Evolutionary conservation across 2,888 invertebrate species (phyloP), one percentile per base, ranked within the genome.

Genomic region (Drosophila koepferae): DNA sequence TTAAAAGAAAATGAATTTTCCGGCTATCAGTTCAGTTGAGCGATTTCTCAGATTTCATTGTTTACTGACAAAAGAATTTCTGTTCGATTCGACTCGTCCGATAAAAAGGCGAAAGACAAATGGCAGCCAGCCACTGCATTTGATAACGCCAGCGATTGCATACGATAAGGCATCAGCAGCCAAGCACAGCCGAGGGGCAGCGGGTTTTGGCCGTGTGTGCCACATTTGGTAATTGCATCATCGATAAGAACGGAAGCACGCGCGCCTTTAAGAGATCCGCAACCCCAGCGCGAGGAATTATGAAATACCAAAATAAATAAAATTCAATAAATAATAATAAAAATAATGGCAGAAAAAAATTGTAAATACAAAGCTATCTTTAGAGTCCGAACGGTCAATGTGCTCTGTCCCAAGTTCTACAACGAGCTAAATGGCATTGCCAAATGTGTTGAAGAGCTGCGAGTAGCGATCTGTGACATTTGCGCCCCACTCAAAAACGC

Each of bases 181-280:
- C n/a, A n/a, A n/a, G n/a, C n/a, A n/a, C n/a, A n/a, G n/a, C n/a
- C n/a, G n/a, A n/a, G n/a, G n/a, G n/a, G n/a, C 36, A 38, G 14
- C 38, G 14, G 38, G 9, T 34, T 8, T 0, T 7, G 43, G 5
- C n/a, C 23, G 18, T 40, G 41, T 23, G 56, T 68, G 53, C 31
- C 40, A 12, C 43, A 28, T 20, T 36, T 36, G 60, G 60, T n/a
- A 44, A 70, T 80, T 77, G 72, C 86, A 77, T 80, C 75, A 78
- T 54, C 72, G 86, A 81, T 67, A 72, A 72, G 44, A 54, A 38
- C 31, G 44, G 18, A 23, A 44, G 7, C 2, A 14, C 12, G 34
- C 5, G 41, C 46, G 56, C 63, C 5, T 28, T 5, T 5, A 5
- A 28, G n/a, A n/a, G n/a, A 5, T 3, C 28, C 28, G 2, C 28